phyloP scores from a whole-genome alignment of 2,797 vertebrate species.

The Spheniscus humboldti region DNA sequence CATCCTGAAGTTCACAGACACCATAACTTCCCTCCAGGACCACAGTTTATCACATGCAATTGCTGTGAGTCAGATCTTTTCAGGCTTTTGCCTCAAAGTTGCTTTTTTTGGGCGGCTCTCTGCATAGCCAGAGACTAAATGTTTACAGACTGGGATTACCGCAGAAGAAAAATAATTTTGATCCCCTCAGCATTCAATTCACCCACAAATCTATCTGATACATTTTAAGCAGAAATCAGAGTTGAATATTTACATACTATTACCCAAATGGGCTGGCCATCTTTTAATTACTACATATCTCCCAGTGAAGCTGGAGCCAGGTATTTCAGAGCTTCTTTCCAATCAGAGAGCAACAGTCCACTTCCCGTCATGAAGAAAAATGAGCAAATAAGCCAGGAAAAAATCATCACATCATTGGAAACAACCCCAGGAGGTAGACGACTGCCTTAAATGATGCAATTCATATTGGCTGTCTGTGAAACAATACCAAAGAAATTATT shows the following conservation, averaged over 20 bases:
- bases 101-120: neutral
- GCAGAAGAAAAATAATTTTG: neutral
- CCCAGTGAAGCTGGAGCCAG: neutral
- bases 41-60: neutral
- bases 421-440: neutral
- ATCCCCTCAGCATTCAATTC: neutral
- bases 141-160: neutral
- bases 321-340: neutral
- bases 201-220: neutral
- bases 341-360: neutral
- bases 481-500: conserved; percentile 7
- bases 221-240: neutral
- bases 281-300: neutral
- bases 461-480: neutral
- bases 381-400: neutral
- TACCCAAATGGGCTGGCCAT: neutral
- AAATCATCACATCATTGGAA: neutral
- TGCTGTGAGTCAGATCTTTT: neutral
- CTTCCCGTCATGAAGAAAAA: neutral
- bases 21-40: neutral
- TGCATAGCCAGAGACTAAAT: neutral
- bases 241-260: neutral
- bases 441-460: neutral
- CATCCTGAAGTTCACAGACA: neutral
- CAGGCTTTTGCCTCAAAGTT: neutral